phyloP scores from a whole-genome alignment of 2,888 invertebrate genomes.

The Thelaira solivaga region DNA sequence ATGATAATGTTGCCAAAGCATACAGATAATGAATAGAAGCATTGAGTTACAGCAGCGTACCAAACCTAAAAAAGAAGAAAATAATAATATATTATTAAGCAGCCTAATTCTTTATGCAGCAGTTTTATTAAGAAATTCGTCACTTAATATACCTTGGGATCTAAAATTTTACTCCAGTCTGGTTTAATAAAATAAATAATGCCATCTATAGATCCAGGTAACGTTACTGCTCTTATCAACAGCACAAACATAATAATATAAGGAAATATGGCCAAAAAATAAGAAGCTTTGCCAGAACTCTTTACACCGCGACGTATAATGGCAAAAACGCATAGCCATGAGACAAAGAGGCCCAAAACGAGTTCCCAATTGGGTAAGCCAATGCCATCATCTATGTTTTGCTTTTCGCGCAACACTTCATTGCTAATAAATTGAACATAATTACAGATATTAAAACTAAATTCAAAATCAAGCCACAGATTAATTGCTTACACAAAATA shows the following conservation, averaged over 20 bases:
- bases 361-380: slow-evolving; percentile 79
- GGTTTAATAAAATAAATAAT: slow-evolving; percentile 83
- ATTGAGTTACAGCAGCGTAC: slow-evolving; percentile 82
- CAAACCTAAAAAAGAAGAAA: slow-evolving; percentile 77
- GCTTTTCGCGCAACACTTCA: slow-evolving; percentile 78
- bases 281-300: slow-evolving; percentile 84
- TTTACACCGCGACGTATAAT: slow-evolving; percentile 80
- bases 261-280: slow-evolving; percentile 86
- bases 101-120: not conserved
- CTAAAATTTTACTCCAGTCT: slow-evolving; percentile 81
- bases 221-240: slow-evolving; percentile 80
- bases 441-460: not conserved
- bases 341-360: slow-evolving; percentile 77
- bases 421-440: slow-evolving; percentile 72
- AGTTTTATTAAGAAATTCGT: not conserved
- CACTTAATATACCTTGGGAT: slow-evolving; percentile 77
- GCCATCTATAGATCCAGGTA: slow-evolving; percentile 81
- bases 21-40: slow-evolving; percentile 82
- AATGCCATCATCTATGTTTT: slow-evolving; percentile 78
- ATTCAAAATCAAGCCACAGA: not conserved
- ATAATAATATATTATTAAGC: not conserved
- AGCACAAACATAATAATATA: slow-evolving; percentile 82
- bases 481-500: slow-evolving; percentile 78
- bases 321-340: slow-evolving; percentile 79
- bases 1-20: slow-evolving; percentile 82